These are phyloP conservation scores for Dascillus cervinus DNA, from an alignment of 2,888 invertebrate genomes.

Conservation along the genomic window DNA sequence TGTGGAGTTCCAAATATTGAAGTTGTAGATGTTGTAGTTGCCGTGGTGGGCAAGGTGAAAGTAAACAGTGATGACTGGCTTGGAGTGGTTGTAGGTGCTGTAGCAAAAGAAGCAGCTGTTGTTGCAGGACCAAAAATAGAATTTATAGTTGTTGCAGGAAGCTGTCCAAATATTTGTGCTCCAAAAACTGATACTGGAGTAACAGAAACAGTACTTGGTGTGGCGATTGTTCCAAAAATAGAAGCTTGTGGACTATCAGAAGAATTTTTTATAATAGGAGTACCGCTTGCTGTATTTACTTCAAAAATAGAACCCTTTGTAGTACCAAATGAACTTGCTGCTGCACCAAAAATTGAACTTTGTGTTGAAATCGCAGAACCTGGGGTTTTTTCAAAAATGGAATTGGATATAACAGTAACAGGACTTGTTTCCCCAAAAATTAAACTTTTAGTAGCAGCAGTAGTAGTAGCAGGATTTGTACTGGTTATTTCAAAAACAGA, in stretches of 20 bases:
- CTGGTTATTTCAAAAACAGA: slow-evolving; percentile 22
- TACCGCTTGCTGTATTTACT: slow-evolving; percentile 8
- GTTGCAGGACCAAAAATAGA: slow-evolving; percentile 6
- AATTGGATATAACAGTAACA: too few species aligned
- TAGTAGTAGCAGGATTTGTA: too few species aligned
- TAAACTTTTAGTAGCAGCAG: slow-evolving; percentile 11
- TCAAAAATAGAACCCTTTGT: slow-evolving; percentile 16
- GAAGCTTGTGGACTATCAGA: slow-evolving; percentile 1
- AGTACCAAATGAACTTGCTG: slow-evolving; percentile 25
- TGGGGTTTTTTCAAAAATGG: slow-evolving; percentile 13
- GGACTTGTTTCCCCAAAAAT: slow-evolving; percentile 19
- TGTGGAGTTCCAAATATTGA: slow-evolving; percentile 6
- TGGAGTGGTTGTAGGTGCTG: slow-evolving; percentile 5
- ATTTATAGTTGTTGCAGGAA: slow-evolving; percentile 4
- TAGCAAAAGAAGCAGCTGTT: slow-evolving; percentile 6
- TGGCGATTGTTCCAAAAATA: slow-evolving; percentile 3
- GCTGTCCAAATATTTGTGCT: slow-evolving; percentile 6
- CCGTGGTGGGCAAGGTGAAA: slow-evolving; percentile 7
- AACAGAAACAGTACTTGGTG: background rate
- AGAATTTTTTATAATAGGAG: too few species aligned
- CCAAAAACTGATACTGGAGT: slow-evolving; percentile 3
- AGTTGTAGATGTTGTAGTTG: slow-evolving; percentile 3
- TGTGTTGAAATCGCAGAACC: slow-evolving; percentile 25
- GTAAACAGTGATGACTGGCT: slow-evolving; percentile 5
- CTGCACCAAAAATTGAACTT: slow-evolving; percentile 19